Percentiles rank a stretch among this genome's conserved stretches.
phyloP scores from a whole-genome alignment of 2,113 vertebrate genomes.

The Sander lucioperca region DNA sequence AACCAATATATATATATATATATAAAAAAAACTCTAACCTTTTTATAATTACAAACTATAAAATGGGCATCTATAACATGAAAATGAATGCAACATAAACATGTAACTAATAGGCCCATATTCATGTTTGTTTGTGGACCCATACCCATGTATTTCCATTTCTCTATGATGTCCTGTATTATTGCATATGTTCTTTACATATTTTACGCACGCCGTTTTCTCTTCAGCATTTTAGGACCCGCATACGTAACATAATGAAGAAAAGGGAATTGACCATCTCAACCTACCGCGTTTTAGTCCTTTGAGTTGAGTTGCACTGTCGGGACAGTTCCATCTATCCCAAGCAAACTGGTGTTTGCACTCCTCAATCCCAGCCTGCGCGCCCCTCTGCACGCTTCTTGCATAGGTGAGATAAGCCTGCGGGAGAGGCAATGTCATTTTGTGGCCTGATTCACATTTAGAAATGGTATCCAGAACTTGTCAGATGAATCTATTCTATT shows the following conservation, averaged over 20 bases:
- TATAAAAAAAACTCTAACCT: too few species aligned
- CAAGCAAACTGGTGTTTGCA: constrained; percentile 96
- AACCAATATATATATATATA: not conserved
- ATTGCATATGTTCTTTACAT: not conserved
- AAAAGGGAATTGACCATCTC: not conserved
- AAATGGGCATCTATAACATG: not conserved
- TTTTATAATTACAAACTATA: not conserved
- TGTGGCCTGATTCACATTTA: not conserved
- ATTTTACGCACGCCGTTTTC: not conserved
- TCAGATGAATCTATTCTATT: constrained; percentile 5
- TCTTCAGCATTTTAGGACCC: too few species aligned
- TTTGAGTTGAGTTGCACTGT: constrained; percentile 91
- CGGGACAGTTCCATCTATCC: constrained; percentile 98
- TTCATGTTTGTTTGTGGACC: not conserved
- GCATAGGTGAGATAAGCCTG: constrained; percentile 94
- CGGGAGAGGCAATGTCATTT: constrained; percentile 22
- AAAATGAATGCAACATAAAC: not conserved
- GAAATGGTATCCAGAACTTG: not conserved
- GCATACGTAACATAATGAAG: not conserved
- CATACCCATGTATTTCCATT: not conserved
- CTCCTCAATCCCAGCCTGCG: constrained; percentile 91
- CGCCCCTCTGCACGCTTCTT: constrained; percentile 91
- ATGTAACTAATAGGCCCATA: not conserved
- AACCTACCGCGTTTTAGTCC: constrained; percentile 89
- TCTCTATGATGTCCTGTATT: not conserved